Conservation (phyloP, 1,140 invertebrate genomes). For the Branchinecta lindahli region DNA sequence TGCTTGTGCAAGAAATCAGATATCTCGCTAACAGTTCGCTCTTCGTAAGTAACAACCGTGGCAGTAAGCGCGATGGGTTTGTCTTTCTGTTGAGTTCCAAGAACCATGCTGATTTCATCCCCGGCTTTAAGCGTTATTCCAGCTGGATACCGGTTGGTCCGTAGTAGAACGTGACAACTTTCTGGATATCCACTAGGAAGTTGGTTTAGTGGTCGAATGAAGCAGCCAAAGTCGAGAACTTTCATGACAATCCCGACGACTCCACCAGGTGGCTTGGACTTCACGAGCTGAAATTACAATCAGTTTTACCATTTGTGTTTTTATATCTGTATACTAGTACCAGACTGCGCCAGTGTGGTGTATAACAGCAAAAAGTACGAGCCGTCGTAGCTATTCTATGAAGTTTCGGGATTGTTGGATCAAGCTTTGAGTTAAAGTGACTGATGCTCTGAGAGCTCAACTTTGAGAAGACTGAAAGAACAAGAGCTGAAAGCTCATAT, state of each 20-base stretch:
- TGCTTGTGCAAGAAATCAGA: background rate
- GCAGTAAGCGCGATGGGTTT: background rate
- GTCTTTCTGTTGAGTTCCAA: background rate
- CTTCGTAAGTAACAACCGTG: background rate
- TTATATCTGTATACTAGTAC: too few species aligned
- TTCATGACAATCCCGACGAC: background rate
- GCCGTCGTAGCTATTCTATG: too few species aligned
- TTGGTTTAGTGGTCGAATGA: background rate
- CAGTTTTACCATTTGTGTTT: too few species aligned
- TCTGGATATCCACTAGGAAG: constrained; percentile 1
- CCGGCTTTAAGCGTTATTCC: background rate
- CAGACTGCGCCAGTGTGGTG: too few species aligned
- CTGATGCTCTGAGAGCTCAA: too few species aligned
- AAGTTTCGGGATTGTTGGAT: too few species aligned
- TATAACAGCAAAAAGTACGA: too few species aligned
- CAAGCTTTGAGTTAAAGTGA: too few species aligned
- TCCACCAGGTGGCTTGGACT: background rate
- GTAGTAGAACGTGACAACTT: background rate
- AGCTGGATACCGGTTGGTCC: background rate
- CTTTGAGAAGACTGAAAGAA: too few species aligned
- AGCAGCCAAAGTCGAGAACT: background rate
- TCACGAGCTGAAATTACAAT: too few species aligned
- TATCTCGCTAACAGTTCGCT: background rate
- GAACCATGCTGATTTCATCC: background rate
- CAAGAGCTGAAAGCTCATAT: too few species aligned